Percentiles rank a stretch among this genome's conserved stretches.
Conservation (phyloP, 2,888 invertebrate species). For the Cyrtodaria siliqua region DNA sequence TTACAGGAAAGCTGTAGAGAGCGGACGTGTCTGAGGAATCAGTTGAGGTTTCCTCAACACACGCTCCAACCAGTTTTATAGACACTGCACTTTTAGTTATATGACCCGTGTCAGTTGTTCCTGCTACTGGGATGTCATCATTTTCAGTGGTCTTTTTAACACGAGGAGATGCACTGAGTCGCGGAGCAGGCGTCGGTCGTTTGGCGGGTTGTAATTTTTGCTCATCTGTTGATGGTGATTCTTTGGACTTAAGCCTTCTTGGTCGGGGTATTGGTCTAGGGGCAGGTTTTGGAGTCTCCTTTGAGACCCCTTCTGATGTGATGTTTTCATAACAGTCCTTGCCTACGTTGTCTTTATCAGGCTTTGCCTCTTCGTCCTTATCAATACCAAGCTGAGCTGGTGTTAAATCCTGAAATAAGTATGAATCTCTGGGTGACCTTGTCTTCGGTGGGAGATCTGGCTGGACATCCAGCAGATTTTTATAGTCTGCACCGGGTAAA, state of each 20-base stretch:
- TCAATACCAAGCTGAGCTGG: not conserved
- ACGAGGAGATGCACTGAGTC: slow-evolving; percentile 12
- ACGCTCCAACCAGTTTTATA: slow-evolving; percentile 32
- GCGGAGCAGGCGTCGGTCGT: slow-evolving; percentile 38
- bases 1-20: slow-evolving; percentile 27
- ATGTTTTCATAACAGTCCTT: slow-evolving; percentile 10
- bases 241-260: slow-evolving; percentile 8
- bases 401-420: slow-evolving; percentile 15
- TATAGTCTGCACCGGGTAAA: no score
- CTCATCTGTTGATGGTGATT: slow-evolving; percentile 10
- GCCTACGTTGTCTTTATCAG: not conserved
- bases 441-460: slow-evolving; percentile 33
- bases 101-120: not conserved
- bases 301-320: no score
- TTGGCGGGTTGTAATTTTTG: slow-evolving; percentile 25
- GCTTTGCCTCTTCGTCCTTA: not conserved
- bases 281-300: not conserved
- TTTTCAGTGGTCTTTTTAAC: not conserved
- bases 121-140: not conserved
- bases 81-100: not conserved
- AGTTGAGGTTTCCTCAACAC: slow-evolving; percentile 45
- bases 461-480: not conserved
- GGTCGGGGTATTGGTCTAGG: slow-evolving; percentile 35
- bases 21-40: slow-evolving; percentile 25
- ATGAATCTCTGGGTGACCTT: slow-evolving; percentile 21